Evolutionary conservation across 2,888 invertebrate species (phyloP).

Genomic region (Scaptomyza caliginosa): DNA sequence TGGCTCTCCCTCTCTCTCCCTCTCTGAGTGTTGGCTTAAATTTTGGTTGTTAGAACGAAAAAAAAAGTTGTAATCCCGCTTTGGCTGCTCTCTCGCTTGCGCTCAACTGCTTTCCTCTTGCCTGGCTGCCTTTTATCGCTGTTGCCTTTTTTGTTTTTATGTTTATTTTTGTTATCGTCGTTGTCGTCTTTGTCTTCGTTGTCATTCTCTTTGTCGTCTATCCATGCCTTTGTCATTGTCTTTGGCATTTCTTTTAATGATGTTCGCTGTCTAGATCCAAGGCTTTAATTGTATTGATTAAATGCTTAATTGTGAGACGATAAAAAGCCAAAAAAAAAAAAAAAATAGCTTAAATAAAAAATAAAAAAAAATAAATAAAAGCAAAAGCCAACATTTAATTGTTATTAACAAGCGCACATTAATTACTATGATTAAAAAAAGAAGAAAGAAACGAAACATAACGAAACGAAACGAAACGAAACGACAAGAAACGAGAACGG

Average conservation of each 20-base stretch:
- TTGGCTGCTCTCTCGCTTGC: conserved; percentile 41
- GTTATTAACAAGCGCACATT: conserved; percentile 75
- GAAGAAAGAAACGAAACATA: conserved; percentile 25
- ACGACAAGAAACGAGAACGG: conserved; percentile 37
- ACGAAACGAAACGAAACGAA: conserved; percentile 45
- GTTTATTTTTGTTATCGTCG: conserved; percentile 57
- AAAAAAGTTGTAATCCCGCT: conserved; percentile 71
- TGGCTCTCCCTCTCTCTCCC: neutral
- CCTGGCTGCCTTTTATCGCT: conserved; percentile 44
- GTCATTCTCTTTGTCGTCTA: conserved; percentile 20
- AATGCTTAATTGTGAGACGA: conserved; percentile 64
- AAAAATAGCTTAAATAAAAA: neutral
- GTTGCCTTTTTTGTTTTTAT: conserved; percentile 54
- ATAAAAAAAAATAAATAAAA: conserved; percentile 12
- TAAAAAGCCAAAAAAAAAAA: neutral
- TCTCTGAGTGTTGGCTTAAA: conserved; percentile 55
- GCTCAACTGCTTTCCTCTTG: conserved; percentile 12
- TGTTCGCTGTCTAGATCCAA: conserved; percentile 55
- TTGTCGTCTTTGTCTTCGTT: conserved; percentile 22
- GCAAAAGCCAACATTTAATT: conserved; percentile 59
- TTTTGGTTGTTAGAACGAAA: conserved; percentile 65
- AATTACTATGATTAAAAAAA: conserved; percentile 68
- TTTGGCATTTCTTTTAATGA: conserved; percentile 61
- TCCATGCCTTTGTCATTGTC: conserved; percentile 28
- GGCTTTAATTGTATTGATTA: conserved; percentile 77